phyloP scores from a whole-genome alignment of 2,888 invertebrate genomes.

The Isoperla grammatica region DNA sequence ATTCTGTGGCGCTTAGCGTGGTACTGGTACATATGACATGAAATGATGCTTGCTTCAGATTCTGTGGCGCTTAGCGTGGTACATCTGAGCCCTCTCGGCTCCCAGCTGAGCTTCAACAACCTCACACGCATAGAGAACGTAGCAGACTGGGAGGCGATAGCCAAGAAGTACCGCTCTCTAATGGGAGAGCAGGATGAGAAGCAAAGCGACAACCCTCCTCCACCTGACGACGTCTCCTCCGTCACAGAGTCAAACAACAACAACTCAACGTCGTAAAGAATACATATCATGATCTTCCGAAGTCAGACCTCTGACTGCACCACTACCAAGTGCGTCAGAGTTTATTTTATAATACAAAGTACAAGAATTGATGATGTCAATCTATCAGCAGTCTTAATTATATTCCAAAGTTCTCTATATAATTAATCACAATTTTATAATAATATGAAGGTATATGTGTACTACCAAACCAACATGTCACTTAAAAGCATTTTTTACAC shows the following conservation, averaged over 20 bases:
- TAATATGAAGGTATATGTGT: too few relatives aligned
- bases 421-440: too few relatives aligned
- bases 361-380: too few relatives aligned
- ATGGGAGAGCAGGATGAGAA: conserved; percentile 56
- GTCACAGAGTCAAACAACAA: conserved; percentile 20
- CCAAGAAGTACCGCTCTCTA: conserved; percentile 79
- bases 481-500: too few relatives aligned
- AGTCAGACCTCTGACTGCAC: too few relatives aligned
- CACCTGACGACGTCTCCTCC: conserved; percentile 10
- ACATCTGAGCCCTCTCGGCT: conserved; percentile 77
- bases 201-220: conserved; percentile 16
- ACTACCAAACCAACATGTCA: too few relatives aligned
- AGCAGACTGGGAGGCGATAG: conserved; percentile 86
- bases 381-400: too few relatives aligned
- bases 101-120: conserved; percentile 74
- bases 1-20: too few relatives aligned
- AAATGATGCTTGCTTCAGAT: conserved; percentile 42
- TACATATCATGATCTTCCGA: too few relatives aligned
- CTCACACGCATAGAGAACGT: conserved; percentile 76
- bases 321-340: too few relatives aligned
- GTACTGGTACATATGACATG: not conserved
- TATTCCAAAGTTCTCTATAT: too few relatives aligned
- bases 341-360: too few relatives aligned
- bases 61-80: conserved; percentile 73
- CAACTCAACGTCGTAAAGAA: not conserved